phyloP scores from a whole-genome alignment of 2,113 vertebrate genomes.

The Forbesichthys agassizii region DNA sequence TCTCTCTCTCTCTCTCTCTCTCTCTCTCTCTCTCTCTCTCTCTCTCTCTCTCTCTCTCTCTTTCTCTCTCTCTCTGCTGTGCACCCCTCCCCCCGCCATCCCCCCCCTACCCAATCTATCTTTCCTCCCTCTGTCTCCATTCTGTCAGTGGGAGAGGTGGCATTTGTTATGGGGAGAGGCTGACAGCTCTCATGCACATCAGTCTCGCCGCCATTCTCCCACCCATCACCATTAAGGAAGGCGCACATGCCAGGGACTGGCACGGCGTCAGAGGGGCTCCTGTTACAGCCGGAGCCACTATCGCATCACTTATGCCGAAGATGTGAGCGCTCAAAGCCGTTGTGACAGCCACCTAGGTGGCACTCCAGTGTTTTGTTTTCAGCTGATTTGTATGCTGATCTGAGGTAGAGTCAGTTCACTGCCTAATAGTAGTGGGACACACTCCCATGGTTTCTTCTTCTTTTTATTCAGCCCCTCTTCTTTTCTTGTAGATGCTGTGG shows the following conservation, averaged over 20 bases:
- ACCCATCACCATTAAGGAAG: slow-evolving; percentile 67
- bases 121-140: slow-evolving; percentile 45
- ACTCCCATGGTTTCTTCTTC: slow-evolving; percentile 37
- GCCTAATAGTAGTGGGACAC: slow-evolving; percentile 67
- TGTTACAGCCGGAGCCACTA: slow-evolving; percentile 32
- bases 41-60: no score
- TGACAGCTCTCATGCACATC: slow-evolving; percentile 71
- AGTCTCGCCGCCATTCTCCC: slow-evolving; percentile 63
- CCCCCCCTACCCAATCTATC: slow-evolving; percentile 28
- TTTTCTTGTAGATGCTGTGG: slow-evolving; percentile 11
- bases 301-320: slow-evolving; percentile 30
- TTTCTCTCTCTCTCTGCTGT: no score
- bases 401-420: slow-evolving; percentile 68
- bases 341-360: slow-evolving; percentile 60
- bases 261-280: slow-evolving; percentile 56
- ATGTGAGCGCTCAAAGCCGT: slow-evolving; percentile 52
- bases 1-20: no score
- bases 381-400: slow-evolving; percentile 67
- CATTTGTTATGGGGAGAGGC: slow-evolving; percentile 65
- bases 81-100: slow-evolving; percentile 3
- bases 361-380: slow-evolving; percentile 64
- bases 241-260: slow-evolving; percentile 56
- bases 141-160: slow-evolving; percentile 57
- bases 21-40: no score
- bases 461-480: slow-evolving; percentile 31